Evolutionary conservation across 2,113 vertebrate genomes (phyloP).

Genomic region (Halichoerus grypus): DNA sequence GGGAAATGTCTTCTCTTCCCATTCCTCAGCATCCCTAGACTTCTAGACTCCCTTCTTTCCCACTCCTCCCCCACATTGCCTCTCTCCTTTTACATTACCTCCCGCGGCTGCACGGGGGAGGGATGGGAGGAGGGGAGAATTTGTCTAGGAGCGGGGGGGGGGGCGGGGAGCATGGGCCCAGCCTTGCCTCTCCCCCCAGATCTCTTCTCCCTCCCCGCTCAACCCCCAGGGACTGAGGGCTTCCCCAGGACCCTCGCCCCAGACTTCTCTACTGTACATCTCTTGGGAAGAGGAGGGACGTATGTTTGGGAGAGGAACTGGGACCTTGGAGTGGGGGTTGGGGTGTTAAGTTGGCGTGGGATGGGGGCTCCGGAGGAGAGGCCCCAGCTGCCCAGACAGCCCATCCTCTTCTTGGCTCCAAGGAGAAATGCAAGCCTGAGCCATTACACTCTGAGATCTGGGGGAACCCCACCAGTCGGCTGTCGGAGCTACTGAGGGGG

Average conservation of each 20-base stretch:
- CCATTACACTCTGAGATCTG: background rate
- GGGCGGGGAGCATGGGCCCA: background rate
- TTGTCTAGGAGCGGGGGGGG: background rate
- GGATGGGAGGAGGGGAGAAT: background rate
- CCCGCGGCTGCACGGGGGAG: background rate
- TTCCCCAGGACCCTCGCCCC: background rate
- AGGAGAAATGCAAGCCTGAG: background rate
- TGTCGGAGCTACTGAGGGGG: background rate
- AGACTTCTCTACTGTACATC: background rate
- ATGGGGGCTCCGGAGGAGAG: background rate
- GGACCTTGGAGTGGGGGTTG: background rate
- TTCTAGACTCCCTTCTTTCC: background rate
- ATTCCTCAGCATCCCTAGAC: background rate
- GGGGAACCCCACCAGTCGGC: slow-evolving; percentile 23
- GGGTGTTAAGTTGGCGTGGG: background rate
- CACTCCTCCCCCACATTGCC: background rate
- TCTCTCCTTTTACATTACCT: background rate
- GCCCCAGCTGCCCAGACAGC: background rate
- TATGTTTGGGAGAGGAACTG: background rate
- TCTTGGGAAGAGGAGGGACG: background rate
- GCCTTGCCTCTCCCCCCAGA: background rate
- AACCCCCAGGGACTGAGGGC: background rate
- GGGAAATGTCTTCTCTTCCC: background rate
- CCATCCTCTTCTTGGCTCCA: slow-evolving; percentile 42
- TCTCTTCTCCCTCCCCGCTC: background rate